Evolutionary conservation across 2,888 invertebrate genomes (phyloP).

Genomic region (Rhamnusium bicolor): DNA sequence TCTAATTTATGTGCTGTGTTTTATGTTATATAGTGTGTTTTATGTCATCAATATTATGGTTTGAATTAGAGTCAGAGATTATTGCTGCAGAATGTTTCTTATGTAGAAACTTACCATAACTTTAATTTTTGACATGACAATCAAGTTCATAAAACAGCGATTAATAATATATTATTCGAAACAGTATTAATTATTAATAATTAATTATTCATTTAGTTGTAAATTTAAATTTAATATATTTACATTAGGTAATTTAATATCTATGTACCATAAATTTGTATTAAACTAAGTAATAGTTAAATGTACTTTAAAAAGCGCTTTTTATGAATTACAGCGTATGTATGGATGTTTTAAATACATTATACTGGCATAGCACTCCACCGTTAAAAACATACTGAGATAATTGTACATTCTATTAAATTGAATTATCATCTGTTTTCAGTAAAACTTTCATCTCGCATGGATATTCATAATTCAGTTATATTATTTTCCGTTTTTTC

Average conservation of each 20-base stretch:
- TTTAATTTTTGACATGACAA: too few relatives aligned
- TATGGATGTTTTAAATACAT: conserved; percentile 16
- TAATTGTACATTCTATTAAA: conserved; percentile 13
- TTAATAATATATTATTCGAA: too few relatives aligned
- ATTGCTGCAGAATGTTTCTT: too few relatives aligned
- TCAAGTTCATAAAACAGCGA: too few relatives aligned
- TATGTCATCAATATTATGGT: too few relatives aligned
- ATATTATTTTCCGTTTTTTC: conserved; percentile 15
- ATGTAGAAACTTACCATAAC: too few relatives aligned
- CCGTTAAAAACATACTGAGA: conserved; percentile 17
- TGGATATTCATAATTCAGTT: conserved; percentile 17
- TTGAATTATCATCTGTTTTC: conserved; percentile 27
- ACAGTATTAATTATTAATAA: too few relatives aligned
- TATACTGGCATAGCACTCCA: background rate
- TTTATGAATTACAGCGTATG: background rate
- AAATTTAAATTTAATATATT: background rate
- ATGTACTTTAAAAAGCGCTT: background rate
- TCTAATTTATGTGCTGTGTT: too few relatives aligned
- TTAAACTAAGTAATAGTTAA: background rate
- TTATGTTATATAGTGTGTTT: too few relatives aligned
- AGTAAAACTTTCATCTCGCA: conserved; percentile 19
- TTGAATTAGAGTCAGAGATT: too few relatives aligned
- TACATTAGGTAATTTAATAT: background rate
- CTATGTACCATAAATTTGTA: conserved; percentile 3
- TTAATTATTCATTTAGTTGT: background rate